Percentiles rank a stretch among this genome's conserved stretches.
Evolutionary conservation across 2,888 invertebrate genomes (phyloP).

Genomic region (Cactoblastis cactorum): DNA sequence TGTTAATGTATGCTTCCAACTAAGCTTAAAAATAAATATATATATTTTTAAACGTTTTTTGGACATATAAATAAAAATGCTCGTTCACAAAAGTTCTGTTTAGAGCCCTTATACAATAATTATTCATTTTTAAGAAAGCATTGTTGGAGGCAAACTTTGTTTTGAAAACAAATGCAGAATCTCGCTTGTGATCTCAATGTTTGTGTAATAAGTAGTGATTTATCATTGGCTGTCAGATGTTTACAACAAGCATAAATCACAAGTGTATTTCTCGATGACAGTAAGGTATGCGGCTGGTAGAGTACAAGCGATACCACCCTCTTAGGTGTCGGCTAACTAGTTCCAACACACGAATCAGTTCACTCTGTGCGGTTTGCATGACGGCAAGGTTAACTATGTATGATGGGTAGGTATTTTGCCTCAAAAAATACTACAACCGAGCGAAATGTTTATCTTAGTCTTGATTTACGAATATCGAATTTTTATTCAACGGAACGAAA

Average conservation of each 20-base stretch:
- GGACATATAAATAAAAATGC: too few relatives aligned
- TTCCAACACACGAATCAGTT: slow-evolving; percentile 18
- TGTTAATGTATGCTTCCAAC: neutral
- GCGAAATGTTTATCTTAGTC: slow-evolving; percentile 26
- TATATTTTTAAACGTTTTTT: too few relatives aligned
- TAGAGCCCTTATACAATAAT: too few relatives aligned
- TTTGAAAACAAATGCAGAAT: neutral
- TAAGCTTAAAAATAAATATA: too few relatives aligned
- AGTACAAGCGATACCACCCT: slow-evolving; percentile 3
- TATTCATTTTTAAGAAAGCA: neutral
- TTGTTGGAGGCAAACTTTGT: neutral
- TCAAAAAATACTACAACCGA: slow-evolving; percentile 18
- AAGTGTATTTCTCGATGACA: neutral
- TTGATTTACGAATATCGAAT: slow-evolving; percentile 38
- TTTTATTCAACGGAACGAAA: slow-evolving; percentile 21
- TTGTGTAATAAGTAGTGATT: neutral
- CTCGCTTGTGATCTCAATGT: slow-evolving; percentile 6
- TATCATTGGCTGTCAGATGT: neutral
- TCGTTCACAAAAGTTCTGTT: too few relatives aligned
- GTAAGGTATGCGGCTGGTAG: neutral
- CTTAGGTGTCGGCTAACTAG: neutral
- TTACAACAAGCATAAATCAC: slow-evolving; percentile 3
- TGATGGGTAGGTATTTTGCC: slow-evolving; percentile 14
- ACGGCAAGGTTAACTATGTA: slow-evolving; percentile 21
- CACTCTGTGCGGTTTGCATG: slow-evolving; percentile 35